Evolutionary conservation across 2,797 vertebrate genomes (phyloP), one percentile per base, ranked within the genome.

Genomic region (Eremophila alpestris): DNA sequence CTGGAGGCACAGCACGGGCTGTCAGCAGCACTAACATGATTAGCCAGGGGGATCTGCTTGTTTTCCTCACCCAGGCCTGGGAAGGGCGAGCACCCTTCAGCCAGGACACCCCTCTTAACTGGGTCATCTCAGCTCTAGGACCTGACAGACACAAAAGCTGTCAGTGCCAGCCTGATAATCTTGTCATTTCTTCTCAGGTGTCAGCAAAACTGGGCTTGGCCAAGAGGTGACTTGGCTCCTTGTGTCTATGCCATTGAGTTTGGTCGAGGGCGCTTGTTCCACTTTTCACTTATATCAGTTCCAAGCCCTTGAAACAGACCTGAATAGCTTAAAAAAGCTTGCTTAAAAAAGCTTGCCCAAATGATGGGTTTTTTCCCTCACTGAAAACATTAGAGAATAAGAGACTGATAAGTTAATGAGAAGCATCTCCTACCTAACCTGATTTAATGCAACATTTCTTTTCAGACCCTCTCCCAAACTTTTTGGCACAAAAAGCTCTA

Each of bases 11-110:
- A 1, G 60, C 1, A 3, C 80, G 77, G 95, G 75, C 87, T 94
- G 94, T 91, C 96, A 97, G 97, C 88, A 94, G 69, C 43, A 1
- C 94, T 96, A 93, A 97, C 40, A 4, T 18, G 94, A 96, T 97
- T 96, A 95, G 94, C 94, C 77, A 82, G 91, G 78, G 90, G 73
- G 65, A 96, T 85, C 60, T 91, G 81, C 74, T 93, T 83, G 69
- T 90, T 96, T 90, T 91, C 83, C 73, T 96, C 90, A 68, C 4
- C 2, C 36, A 54, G 89, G 89, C 0, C 0, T 71, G 81, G 86
- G 79, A 94, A 94, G 58, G 17, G 9, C 43, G 62, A 82, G 82
- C 86, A 76, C 45, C n/a, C 3, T 92, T 92, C 95, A 74, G 52
- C 68, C 63, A 69, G 83, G 74, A 68, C 70, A 70, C 76, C 65